These are phyloP conservation scores for Vesta saturnalis DNA, from an alignment of 2,888 invertebrate genomes.

Conservation along the genomic window DNA sequence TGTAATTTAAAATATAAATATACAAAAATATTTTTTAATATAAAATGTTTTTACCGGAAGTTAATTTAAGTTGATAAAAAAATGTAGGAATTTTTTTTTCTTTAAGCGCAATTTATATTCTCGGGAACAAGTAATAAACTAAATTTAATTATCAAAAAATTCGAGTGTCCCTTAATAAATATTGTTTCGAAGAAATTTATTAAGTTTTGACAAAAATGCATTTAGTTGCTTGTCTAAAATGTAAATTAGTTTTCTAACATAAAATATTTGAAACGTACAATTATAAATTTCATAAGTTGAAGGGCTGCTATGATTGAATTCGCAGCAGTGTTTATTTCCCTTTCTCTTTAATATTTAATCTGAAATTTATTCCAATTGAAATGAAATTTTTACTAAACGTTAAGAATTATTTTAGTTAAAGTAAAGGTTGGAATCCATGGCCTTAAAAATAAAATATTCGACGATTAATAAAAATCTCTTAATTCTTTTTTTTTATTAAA, in stretches of 20 bases:
- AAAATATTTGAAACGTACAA: not conserved
- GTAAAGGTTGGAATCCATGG: not conserved
- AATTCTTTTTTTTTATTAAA: constrained; percentile 1
- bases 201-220: not conserved
- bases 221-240: not conserved
- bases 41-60: no score
- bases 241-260: not conserved
- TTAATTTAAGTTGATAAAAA: no score
- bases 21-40: no score
- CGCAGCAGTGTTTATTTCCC: not conserved
- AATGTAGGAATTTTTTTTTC: no score
- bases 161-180: no score
- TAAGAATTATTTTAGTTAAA: constrained; percentile 20
- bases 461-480: constrained; percentile 8
- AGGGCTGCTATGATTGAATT: constrained; percentile 12
- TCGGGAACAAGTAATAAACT: no score
- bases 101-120: no score
- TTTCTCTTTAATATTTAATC: constrained; percentile 14
- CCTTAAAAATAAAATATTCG: not conserved
- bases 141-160: no score
- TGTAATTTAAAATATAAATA: no score
- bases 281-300: not conserved
- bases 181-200: no score
- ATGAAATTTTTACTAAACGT: constrained; percentile 16
- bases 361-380: constrained; percentile 20